phyloP scores from a whole-genome alignment of 2,797 vertebrate species.

The Thunnus albacares region DNA sequence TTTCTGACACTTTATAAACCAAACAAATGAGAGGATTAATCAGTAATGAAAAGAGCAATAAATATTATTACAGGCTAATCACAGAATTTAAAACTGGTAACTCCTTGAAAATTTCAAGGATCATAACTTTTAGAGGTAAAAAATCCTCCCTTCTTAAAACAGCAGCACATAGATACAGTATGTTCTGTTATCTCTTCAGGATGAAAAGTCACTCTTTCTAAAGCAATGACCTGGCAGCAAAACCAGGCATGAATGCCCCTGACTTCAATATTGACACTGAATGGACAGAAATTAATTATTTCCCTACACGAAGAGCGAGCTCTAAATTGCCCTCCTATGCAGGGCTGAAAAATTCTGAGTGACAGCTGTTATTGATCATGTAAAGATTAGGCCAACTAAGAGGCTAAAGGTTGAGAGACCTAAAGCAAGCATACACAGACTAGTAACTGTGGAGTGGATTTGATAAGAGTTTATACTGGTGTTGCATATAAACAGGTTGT shows the following conservation, averaged over 20 bases:
- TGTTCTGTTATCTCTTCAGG: no score
- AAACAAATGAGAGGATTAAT: no score
- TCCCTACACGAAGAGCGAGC: not conserved
- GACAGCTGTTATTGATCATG: constrained; percentile 1
- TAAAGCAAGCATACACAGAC: not conserved
- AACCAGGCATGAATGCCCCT: not conserved
- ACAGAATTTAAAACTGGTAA: no score
- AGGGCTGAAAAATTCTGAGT: constrained; percentile 19
- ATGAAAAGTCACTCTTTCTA: no score
- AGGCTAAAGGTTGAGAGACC: constrained; percentile 9
- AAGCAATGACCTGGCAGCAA: no score
- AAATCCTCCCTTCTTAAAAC: no score
- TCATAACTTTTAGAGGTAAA: no score
- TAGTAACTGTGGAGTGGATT: constrained; percentile 3
- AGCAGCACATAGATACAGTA: no score
- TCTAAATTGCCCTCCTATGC: not conserved
- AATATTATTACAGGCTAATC: no score
- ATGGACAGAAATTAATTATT: constrained; percentile 25
- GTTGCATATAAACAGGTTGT: not conserved
- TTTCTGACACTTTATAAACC: no score
- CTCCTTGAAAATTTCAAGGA: no score
- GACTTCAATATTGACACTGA: constrained; percentile 1
- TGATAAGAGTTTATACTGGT: not conserved
- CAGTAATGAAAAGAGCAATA: no score
- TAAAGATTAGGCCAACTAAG: constrained; percentile 20